Evolutionary conservation across 1,140 invertebrate species (phyloP).

Genomic region (Harpegnathos saltator): DNA sequence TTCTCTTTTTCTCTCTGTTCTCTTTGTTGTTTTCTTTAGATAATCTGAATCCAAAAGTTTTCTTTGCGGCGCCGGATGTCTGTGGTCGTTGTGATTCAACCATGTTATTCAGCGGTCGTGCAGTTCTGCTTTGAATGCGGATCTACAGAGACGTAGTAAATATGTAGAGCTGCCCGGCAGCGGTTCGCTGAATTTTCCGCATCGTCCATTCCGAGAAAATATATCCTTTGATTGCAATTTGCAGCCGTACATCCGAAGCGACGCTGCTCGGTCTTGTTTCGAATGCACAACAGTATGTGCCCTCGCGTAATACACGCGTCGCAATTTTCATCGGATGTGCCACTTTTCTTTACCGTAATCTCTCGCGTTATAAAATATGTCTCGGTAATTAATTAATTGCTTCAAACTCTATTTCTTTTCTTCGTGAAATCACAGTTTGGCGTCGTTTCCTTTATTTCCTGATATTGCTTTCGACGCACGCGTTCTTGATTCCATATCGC

Average conservation of each 20-base stretch:
- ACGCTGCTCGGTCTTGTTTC: not conserved
- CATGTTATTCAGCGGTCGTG: conserved; percentile 32
- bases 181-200: conserved; percentile 12
- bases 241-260: not conserved
- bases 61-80: conserved; percentile 24
- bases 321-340: not conserved
- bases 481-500: no score
- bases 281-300: not conserved
- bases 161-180: conserved; percentile 10
- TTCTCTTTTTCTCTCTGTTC: no score
- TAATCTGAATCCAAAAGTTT: conserved; percentile 47
- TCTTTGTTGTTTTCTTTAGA: conserved; percentile 29
- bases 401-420: no score
- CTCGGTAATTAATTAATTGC: no score
- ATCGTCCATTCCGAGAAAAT: conserved; percentile 42
- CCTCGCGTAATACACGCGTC: not conserved
- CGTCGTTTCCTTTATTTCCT: no score
- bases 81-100: conserved; percentile 40
- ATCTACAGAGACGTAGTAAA: conserved; percentile 26
- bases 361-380: no score
- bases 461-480: no score
- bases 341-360: not conserved
- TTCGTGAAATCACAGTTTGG: no score
- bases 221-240: conserved; percentile 19
- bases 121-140: conserved; percentile 18